Evolutionary conservation across 2,113 vertebrate species (phyloP).

Genomic region (Mola mola): DNA sequence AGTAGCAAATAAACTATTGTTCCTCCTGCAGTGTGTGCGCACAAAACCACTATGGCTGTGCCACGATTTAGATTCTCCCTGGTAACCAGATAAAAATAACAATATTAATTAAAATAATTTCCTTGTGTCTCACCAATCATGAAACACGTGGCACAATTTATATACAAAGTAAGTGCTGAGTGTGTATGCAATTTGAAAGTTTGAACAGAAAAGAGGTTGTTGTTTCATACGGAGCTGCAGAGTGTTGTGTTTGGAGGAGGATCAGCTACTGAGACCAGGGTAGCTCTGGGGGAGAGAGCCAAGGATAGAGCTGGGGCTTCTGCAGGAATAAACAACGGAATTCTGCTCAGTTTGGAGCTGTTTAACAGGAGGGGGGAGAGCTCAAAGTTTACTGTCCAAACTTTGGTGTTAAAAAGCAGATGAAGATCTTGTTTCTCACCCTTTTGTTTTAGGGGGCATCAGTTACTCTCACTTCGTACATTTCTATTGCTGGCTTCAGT

Average conservation of each 20-base stretch:
- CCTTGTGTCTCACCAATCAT: background rate
- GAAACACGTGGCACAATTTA: background rate
- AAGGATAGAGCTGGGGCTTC: no score
- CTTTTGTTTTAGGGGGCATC: no score
- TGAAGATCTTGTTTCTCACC: no score
- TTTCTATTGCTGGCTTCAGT: no score
- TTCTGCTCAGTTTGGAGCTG: background rate
- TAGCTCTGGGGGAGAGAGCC: no score
- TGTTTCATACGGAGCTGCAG: background rate
- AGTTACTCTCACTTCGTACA: no score
- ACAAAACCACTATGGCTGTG: constrained; percentile 3
- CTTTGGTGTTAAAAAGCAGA: no score
- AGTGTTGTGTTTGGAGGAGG: background rate
- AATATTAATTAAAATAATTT: background rate
- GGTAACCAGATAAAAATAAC: background rate
- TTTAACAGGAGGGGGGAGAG: no score
- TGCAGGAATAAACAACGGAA: background rate
- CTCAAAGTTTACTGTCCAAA: no score
- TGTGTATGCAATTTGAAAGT: background rate
- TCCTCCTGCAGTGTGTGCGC: background rate
- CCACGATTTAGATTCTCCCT: background rate
- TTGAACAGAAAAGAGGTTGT: background rate
- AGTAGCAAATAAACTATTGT: constrained; percentile 24
- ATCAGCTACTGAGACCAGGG: background rate
- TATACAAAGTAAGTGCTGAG: background rate